Percentiles rank a stretch among this genome's conserved stretches.
These are phyloP conservation scores for Sebastolobus altivelis DNA, from an alignment of 2,797 vertebrate species.

Conservation along the genomic window DNA sequence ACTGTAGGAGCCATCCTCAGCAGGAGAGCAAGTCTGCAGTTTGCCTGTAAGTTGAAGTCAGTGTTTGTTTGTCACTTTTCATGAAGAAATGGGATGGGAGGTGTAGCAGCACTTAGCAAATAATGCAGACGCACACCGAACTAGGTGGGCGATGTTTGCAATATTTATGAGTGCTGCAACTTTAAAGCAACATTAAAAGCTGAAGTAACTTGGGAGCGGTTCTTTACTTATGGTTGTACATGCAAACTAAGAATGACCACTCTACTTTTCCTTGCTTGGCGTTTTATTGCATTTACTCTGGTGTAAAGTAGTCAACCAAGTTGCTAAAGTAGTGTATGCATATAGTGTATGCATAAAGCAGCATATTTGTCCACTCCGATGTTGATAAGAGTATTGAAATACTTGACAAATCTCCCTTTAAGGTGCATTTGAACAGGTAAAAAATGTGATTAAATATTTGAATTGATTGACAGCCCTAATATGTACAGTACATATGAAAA, in stretches of 20 bases:
- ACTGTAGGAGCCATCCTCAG: conserved; percentile 89
- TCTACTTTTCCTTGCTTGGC: conserved; percentile 13
- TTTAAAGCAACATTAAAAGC: conserved; percentile 35
- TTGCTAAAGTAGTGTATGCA: conserved; percentile 8
- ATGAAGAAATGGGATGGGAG: conserved; percentile 2
- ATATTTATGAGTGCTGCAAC: conserved; percentile 55
- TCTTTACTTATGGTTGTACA: conserved; percentile 3
- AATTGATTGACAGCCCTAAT: too few relatives aligned
- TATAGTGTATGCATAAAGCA: conserved; percentile 1
- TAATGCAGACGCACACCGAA: conserved; percentile 19
- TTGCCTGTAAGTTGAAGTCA: conserved; percentile 88
- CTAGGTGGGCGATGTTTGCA: conserved; percentile 42
- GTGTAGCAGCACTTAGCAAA: conserved; percentile 39
- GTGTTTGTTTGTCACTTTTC: conserved; percentile 7
- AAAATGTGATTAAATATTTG: too few relatives aligned
- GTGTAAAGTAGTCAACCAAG: conserved; percentile 13
- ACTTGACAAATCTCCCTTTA: too few relatives aligned
- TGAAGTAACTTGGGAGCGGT: conserved; percentile 27
- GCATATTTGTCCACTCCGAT: too few relatives aligned
- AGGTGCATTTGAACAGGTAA: too few relatives aligned
- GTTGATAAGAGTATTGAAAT: too few relatives aligned
- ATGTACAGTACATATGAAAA: too few relatives aligned
- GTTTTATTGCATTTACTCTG: conserved; percentile 18
- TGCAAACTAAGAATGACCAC: conserved; percentile 20
- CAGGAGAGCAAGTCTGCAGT: conserved; percentile 89